A percentile compares a stretch with the other conserved stretches of the same genome.
phyloP scores from a whole-genome alignment of 2,797 vertebrate genomes.

The Tinamus major region DNA sequence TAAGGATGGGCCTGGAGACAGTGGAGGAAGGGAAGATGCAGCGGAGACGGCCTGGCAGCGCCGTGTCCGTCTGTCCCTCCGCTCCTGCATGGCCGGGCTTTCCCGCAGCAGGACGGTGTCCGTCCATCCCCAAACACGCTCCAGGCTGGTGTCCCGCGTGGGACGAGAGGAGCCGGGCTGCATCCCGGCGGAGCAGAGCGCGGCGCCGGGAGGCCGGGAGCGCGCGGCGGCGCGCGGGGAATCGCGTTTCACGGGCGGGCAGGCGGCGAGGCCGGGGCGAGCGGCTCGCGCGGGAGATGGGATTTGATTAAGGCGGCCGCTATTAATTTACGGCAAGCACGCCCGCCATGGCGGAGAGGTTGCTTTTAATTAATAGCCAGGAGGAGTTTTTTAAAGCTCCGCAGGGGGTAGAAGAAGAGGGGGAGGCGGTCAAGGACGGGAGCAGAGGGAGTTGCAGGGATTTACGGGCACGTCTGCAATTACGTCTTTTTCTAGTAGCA shows the following conservation, averaged over 20 bases:
- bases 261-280: slow-evolving; percentile 67
- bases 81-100: no score
- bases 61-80: rapidly evolving
- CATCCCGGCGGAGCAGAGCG: no score
- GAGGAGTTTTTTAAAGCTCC: slow-evolving; percentile 76
- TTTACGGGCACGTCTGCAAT: slow-evolving; percentile 57
- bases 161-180: no score
- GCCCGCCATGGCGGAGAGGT: slow-evolving; percentile 81
- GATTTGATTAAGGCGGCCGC: slow-evolving; percentile 85
- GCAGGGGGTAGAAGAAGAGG: slow-evolving; percentile 24
- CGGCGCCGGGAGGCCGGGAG: no score
- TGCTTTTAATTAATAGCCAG: slow-evolving; percentile 90
- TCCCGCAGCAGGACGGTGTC: rapidly evolving
- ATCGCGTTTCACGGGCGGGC: slow-evolving; percentile 81
- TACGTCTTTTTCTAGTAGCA: slow-evolving; percentile 13
- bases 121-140: rapidly evolving
- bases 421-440: background rate
- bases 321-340: slow-evolving; percentile 87
- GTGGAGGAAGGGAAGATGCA: slow-evolving; percentile 4
- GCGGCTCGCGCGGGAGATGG: slow-evolving; percentile 78
- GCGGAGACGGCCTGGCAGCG: rapidly evolving
- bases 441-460: slow-evolving; percentile 58
- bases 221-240: slow-evolving; percentile 64
- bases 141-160: no score
- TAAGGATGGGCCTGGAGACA: slow-evolving; percentile 55